Evolutionary conservation across 2,113 vertebrate species (phyloP).

Genomic region (Symphodus melops): DNA sequence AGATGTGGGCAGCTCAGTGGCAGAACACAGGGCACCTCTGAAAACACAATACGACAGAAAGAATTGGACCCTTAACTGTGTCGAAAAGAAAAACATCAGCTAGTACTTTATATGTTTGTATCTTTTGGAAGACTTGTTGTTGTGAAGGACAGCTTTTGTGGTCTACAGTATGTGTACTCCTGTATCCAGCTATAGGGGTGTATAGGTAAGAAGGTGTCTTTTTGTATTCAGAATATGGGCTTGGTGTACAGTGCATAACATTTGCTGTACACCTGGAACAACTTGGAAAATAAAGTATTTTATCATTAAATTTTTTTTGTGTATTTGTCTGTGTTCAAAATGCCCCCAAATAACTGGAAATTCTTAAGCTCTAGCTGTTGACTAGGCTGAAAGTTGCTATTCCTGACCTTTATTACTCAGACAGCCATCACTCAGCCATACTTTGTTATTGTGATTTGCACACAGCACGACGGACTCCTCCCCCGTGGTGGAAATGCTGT

Average conservation of each 20-base stretch:
- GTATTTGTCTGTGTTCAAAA: background rate
- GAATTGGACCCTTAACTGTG: conserved; percentile 22
- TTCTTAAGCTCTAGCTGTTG: conserved; percentile 35
- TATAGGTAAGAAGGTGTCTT: conserved; percentile 29
- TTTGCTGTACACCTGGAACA: background rate
- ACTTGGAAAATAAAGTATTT: conserved; percentile 11
- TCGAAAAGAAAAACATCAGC: conserved; percentile 37
- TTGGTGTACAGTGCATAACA: background rate
- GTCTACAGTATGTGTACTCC: conserved; percentile 10
- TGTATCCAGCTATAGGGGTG: conserved; percentile 20
- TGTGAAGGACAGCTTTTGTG: conserved; percentile 23
- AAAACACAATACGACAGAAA: conserved; percentile 47
- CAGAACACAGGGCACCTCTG: conserved; percentile 41
- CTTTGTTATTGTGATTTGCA: conserved; percentile 69
- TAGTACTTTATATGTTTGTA: conserved; percentile 12
- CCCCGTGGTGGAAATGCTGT: conserved; percentile 70
- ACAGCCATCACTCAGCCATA: conserved; percentile 58
- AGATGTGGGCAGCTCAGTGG: conserved; percentile 46
- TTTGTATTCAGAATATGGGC: background rate
- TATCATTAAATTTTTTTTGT: too few species aligned
- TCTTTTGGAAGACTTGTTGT: conserved; percentile 11
- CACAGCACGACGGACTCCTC: conserved; percentile 71
- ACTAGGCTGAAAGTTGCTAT: conserved; percentile 39
- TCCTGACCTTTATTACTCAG: conserved; percentile 54
- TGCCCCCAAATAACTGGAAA: background rate